These are phyloP conservation scores for Burhinus oedicnemus DNA, from an alignment of 2,113 vertebrate genomes.

Conservation along the genomic window DNA sequence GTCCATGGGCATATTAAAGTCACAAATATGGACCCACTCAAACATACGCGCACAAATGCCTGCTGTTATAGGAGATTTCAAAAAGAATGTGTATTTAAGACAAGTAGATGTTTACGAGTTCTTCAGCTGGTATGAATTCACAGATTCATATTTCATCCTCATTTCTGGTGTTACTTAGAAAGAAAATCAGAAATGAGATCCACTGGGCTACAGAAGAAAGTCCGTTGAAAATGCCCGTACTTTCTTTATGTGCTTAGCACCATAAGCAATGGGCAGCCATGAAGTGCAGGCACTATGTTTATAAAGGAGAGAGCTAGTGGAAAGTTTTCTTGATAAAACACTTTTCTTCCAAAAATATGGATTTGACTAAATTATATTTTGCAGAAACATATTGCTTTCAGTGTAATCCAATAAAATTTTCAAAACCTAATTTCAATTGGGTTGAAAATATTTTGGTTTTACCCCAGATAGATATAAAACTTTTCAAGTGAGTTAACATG, in stretches of 20 bases:
- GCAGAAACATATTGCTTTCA: not conserved
- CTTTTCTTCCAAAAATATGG: not conserved
- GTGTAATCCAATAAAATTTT: not conserved
- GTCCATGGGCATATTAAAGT: not conserved
- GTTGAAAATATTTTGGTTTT: not conserved
- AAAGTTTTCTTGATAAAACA: not conserved
- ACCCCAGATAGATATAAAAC: not conserved
- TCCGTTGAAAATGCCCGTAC: not conserved
- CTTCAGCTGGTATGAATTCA: not conserved
- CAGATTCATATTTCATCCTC: not conserved
- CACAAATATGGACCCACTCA: accelerated
- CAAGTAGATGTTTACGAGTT: not conserved
- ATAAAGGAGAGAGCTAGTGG: not conserved
- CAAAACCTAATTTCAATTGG: not conserved
- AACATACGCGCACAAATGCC: not conserved
- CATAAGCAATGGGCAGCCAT: not conserved
- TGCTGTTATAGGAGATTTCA: not conserved
- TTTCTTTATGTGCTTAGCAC: not conserved
- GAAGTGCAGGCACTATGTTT: not conserved
- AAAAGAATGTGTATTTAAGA: not conserved
- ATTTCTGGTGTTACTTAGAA: not conserved
- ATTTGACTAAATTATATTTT: not conserved
- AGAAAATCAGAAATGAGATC: not conserved
- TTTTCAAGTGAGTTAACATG: not conserved
- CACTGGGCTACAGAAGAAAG: not conserved